Conservation (phyloP, 2,113 vertebrate genomes). For the Paradisaea rubra region DNA sequence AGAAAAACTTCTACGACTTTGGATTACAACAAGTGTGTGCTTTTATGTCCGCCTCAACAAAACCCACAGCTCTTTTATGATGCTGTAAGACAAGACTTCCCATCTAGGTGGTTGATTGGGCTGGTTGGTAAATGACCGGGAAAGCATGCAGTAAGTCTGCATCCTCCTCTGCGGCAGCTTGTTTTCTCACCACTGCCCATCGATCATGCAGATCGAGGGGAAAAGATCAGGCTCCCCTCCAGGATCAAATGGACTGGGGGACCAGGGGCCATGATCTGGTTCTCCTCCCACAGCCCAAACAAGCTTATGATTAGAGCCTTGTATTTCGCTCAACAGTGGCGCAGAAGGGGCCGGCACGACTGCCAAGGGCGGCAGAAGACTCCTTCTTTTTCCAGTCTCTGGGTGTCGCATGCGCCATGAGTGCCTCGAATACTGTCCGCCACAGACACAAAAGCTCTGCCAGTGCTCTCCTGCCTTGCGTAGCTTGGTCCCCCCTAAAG, state of each 20-base stretch:
- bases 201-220: too few relatives aligned
- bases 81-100: background rate
- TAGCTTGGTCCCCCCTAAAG: too few relatives aligned
- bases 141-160: background rate
- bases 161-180: too few relatives aligned
- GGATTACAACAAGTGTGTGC: too few relatives aligned
- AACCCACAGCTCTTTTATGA: background rate
- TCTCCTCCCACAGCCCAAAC: background rate
- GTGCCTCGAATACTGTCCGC: background rate
- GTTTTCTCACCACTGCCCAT: background rate
- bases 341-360: fast-evolving
- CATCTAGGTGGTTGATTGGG: background rate
- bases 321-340: fast-evolving
- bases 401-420: too few relatives aligned
- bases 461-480: fast-evolving
- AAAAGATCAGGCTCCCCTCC: background rate
- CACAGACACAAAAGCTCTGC: background rate
- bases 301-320: too few relatives aligned
- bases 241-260: background rate
- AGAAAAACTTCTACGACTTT: too few relatives aligned
- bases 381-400: background rate
- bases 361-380: fast-evolving
- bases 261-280: background rate
- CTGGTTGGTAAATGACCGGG: background rate
- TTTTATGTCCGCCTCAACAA: too few relatives aligned